Conservation (phyloP, 2,113 vertebrate species). For the Vulpes vulpes region DNA sequence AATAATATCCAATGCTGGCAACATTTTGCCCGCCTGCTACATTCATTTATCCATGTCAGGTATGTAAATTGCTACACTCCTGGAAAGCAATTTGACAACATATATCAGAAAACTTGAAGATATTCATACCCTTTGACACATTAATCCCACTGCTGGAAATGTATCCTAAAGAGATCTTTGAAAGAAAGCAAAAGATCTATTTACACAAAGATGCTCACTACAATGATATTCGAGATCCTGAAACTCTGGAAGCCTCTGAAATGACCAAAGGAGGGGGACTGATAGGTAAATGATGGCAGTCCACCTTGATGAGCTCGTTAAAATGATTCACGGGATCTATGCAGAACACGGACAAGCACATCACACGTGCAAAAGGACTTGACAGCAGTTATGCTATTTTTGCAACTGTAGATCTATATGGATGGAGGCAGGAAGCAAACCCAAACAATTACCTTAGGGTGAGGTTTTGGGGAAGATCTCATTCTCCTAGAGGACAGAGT, state of each 20-base stretch:
- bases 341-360: neutral
- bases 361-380: neutral
- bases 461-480: neutral
- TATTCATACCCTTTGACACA: constrained; percentile 45
- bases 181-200: constrained; percentile 47
- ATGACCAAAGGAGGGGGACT: constrained; percentile 2
- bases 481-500: neutral
- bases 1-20: constrained; percentile 2
- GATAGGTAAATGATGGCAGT: neutral
- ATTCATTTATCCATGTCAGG: constrained; percentile 39
- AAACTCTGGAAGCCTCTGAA: constrained; percentile 30
- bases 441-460: neutral
- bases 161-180: constrained; percentile 48
- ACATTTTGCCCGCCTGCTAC: constrained; percentile 12
- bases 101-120: constrained; percentile 40
- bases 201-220: neutral
- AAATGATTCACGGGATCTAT: neutral
- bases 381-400: neutral
- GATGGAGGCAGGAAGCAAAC: constrained; percentile 13
- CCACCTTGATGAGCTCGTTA: neutral
- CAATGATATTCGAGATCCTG: neutral
- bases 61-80: constrained; percentile 40
- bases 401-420: neutral
- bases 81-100: constrained; percentile 50
- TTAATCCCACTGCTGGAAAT: constrained; percentile 46